phyloP scores from a whole-genome alignment of 2,797 vertebrate genomes.

The Podargus strigoides region DNA sequence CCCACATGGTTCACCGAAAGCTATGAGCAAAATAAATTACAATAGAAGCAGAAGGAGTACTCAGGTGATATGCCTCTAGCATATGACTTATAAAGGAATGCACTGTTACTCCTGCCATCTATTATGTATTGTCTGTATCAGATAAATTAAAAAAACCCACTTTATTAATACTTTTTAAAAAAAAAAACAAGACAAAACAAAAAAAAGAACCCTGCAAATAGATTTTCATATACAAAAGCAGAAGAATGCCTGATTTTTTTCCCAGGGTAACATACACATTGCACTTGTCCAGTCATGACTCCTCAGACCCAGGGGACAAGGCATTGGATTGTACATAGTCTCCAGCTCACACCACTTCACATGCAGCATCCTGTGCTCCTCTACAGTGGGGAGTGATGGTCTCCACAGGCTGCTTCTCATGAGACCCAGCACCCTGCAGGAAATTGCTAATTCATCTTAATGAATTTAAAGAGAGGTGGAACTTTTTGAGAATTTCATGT shows the following conservation, averaged over 20 bases:
- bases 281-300: background rate
- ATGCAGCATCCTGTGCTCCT: background rate
- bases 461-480: background rate
- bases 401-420: background rate
- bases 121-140: background rate
- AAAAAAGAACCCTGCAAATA: background rate
- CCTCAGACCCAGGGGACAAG: background rate
- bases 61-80: background rate
- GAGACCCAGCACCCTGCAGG: background rate
- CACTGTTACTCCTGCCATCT: background rate
- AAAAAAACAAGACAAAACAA: no score
- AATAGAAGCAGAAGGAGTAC: constrained; percentile 25
- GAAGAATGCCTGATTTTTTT: background rate
- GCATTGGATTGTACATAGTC: background rate
- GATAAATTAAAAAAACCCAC: background rate
- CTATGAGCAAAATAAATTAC: constrained; percentile 15
- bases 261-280: background rate
- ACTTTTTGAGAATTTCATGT: background rate
- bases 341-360: background rate
- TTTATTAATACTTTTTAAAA: background rate
- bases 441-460: background rate
- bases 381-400: accelerated
- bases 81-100: background rate
- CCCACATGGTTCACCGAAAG: constrained; percentile 40
- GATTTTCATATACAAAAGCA: background rate